A percentile compares a stretch with the other conserved stretches of the same genome.
Evolutionary conservation across 2,888 invertebrate species (phyloP).

Genomic region (Hypselothyrea guttata): DNA sequence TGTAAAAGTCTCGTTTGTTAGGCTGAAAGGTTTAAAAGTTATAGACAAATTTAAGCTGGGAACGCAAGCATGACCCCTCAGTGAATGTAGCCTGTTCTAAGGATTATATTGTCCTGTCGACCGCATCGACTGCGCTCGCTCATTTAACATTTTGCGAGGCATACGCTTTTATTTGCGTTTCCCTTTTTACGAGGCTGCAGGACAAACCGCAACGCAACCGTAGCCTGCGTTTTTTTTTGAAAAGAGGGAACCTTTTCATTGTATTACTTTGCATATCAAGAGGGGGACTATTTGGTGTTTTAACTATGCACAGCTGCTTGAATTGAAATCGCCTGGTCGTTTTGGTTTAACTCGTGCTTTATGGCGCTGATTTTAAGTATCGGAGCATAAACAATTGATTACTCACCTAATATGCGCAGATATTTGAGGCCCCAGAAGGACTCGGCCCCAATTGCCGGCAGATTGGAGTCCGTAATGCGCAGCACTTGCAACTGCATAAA

Average conservation of each 20-base stretch:
- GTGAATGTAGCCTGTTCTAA: slow-evolving; percentile 9
- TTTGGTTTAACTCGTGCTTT: slow-evolving; percentile 13
- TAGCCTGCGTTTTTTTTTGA: slow-evolving; percentile 17
- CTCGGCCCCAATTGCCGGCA: slow-evolving; percentile 90
- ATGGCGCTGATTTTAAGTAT: slow-evolving; percentile 26
- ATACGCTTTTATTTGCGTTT: slow-evolving; percentile 59
- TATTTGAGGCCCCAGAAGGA: slow-evolving; percentile 91
- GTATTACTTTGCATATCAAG: slow-evolving; percentile 50
- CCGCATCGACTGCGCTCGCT: slow-evolving; percentile 42
- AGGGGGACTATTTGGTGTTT: slow-evolving; percentile 25
- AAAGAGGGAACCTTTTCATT: slow-evolving; percentile 37
- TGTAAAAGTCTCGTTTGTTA: too few relatives aligned
- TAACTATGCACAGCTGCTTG: slow-evolving; percentile 62
- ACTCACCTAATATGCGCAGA: slow-evolving; percentile 83
- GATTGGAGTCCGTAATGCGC: slow-evolving; percentile 87
- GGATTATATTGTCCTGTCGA: slow-evolving; percentile 26
- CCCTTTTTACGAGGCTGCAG: slow-evolving; percentile 62
- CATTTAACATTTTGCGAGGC: slow-evolving; percentile 65
- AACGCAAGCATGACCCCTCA: slow-evolving; percentile 15
- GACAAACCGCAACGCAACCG: slow-evolving; percentile 26
- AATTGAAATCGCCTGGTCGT: slow-evolving; percentile 60
- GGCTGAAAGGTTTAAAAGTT: too few relatives aligned
- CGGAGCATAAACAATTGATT: slow-evolving; percentile 54
- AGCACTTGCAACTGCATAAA: slow-evolving; percentile 87
- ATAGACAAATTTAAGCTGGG: too few relatives aligned